Conservation (phyloP, 2,797 vertebrate genomes). For the Steatocranus sp. region DNA sequence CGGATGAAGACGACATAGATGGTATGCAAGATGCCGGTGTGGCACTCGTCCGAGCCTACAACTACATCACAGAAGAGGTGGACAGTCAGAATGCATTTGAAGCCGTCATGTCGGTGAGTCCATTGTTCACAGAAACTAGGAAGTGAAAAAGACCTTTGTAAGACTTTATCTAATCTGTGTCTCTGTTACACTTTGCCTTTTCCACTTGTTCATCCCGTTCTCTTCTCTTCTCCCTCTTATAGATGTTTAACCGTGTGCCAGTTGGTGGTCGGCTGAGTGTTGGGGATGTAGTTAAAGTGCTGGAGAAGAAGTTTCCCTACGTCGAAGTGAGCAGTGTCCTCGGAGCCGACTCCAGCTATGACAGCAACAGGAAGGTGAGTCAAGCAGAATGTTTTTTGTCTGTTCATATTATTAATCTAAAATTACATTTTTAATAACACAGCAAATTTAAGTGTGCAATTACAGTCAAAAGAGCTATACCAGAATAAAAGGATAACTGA, state of each 20-base stretch:
- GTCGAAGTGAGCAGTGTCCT: slow-evolving; percentile 90
- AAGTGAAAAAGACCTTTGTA: not conserved
- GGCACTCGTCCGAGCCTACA: slow-evolving; percentile 89
- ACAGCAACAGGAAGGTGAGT: slow-evolving; percentile 90
- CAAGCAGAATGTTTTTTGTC: not conserved
- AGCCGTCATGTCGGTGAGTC: slow-evolving; percentile 85
- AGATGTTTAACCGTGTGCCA: slow-evolving; percentile 89
- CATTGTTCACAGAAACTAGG: not conserved
- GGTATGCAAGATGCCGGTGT: slow-evolving; percentile 91
- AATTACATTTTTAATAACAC: not conserved
- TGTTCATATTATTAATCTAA: not conserved
- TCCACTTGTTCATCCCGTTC: not conserved
- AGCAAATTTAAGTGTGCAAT: not conserved
- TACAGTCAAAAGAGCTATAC: not conserved
- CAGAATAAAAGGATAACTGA: not conserved
- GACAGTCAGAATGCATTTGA: slow-evolving; percentile 91
- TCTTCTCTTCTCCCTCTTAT: not conserved
- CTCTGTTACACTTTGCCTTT: not conserved
- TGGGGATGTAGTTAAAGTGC: slow-evolving; percentile 85
- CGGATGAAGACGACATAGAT: slow-evolving; percentile 85
- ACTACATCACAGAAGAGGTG: slow-evolving; percentile 90
- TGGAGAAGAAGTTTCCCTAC: slow-evolving; percentile 92
- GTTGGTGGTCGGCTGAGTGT: slow-evolving; percentile 83
- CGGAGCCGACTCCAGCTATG: slow-evolving; percentile 88
- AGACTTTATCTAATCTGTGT: not conserved